phyloP scores from a whole-genome alignment of 2,888 invertebrate species.

The Metalampra italica region DNA sequence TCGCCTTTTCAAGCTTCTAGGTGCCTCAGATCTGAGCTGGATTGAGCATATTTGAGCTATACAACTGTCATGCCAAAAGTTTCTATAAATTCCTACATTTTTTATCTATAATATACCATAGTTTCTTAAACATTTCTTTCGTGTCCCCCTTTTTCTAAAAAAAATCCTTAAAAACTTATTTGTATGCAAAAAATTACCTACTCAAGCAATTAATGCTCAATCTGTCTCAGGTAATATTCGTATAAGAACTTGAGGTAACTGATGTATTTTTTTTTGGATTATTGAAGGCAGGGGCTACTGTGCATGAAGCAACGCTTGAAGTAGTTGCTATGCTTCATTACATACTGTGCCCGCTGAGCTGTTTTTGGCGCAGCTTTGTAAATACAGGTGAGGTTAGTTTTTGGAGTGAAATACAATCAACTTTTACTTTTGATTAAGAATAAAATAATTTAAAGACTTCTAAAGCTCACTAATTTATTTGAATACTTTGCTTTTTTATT shows the following conservation, averaged over 20 bases:
- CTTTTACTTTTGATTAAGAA: neutral
- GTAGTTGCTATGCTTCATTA: neutral
- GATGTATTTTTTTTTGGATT: neutral
- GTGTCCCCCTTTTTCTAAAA: no score
- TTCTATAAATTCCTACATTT: no score
- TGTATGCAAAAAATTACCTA: no score
- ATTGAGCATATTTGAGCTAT: slow-evolving; percentile 1
- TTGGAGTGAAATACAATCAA: neutral
- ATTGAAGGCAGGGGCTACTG: neutral
- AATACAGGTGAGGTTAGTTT: neutral
- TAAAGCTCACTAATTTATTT: slow-evolving; percentile 6
- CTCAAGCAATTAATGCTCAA: neutral
- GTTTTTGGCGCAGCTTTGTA: slow-evolving; percentile 13
- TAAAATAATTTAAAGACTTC: neutral
- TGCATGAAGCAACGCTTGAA: neutral
- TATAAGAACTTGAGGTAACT: neutral
- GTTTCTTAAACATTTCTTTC: no score
- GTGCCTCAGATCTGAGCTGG: slow-evolving; percentile 1
- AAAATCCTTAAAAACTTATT: no score
- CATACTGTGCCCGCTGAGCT: neutral
- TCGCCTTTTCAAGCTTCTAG: slow-evolving; percentile 23
- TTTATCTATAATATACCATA: no score
- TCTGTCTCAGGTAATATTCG: neutral
- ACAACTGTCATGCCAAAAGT: neutral
- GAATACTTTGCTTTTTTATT: slow-evolving; percentile 4